These are phyloP conservation scores for Neotoxoptera formosana DNA, from an alignment of 1,140 invertebrate genomes.

Conservation along the genomic window DNA sequence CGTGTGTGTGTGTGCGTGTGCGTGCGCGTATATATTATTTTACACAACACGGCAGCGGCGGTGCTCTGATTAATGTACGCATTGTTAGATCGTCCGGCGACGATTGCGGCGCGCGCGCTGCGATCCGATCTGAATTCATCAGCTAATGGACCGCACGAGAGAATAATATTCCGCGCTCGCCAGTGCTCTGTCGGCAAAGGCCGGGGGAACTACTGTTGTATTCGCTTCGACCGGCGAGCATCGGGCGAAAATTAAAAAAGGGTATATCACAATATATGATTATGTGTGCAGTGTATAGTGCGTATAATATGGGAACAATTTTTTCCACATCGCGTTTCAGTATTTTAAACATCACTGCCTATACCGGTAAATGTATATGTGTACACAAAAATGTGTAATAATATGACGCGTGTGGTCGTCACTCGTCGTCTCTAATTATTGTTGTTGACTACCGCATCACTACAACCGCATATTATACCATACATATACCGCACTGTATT, in stretches of 20 bases:
- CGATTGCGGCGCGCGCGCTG: conserved; percentile 1
- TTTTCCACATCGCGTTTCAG: background rate
- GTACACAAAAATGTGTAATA: background rate
- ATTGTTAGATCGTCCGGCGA: conserved; percentile 37
- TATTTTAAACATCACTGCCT: background rate
- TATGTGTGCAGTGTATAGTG: no score
- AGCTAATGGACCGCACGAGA: conserved; percentile 52
- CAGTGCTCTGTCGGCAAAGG: background rate
- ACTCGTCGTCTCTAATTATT: background rate
- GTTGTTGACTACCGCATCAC: no score
- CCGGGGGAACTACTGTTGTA: background rate
- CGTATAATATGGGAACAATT: background rate
- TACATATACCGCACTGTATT: background rate
- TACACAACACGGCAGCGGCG: background rate
- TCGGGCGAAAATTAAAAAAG: background rate
- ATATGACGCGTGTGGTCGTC: background rate
- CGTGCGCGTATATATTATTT: background rate
- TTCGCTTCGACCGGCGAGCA: background rate
- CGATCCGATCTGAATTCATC: conserved; percentile 41
- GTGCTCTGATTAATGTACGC: conserved; percentile 45
- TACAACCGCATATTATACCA: background rate
- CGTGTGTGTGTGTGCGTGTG: no score
- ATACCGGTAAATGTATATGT: background rate
- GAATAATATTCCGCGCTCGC: conserved; percentile 22
- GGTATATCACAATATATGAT: no score